Percentiles rank a stretch among this genome's conserved stretches.
These are phyloP conservation scores for Rhagophthalmus giganteus DNA, from an alignment of 2,888 invertebrate genomes.

Conservation along the genomic window DNA sequence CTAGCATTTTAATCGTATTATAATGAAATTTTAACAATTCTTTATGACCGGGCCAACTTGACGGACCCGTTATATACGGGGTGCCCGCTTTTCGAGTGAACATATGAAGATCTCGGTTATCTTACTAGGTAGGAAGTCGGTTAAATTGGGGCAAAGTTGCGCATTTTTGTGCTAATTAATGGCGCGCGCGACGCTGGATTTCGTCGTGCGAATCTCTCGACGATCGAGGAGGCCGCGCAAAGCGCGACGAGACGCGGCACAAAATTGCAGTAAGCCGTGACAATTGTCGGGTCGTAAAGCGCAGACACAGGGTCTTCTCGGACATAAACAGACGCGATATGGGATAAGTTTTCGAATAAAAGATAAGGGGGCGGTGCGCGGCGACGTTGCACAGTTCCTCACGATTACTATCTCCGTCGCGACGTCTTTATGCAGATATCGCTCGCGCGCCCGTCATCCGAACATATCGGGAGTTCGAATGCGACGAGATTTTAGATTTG, in stretches of 20 bases:
- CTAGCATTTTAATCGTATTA: too few relatives aligned
- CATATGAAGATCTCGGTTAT: slow-evolving; percentile 1
- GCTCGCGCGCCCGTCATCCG: slow-evolving; percentile 1
- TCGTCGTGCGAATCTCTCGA: too few relatives aligned
- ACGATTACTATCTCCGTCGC: slow-evolving; percentile 13
- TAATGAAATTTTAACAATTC: too few relatives aligned
- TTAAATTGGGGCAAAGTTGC: slow-evolving; percentile 7
- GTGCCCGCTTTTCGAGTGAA: too few relatives aligned
- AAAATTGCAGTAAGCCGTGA: slow-evolving; percentile 28
- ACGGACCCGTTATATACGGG: too few relatives aligned
- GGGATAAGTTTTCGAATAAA: slow-evolving; percentile 48
- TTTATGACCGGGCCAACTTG: too few relatives aligned
- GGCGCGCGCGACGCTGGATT: too few relatives aligned
- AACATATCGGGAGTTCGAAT: slow-evolving; percentile 7
- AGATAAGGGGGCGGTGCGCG: slow-evolving; percentile 44
- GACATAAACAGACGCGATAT: slow-evolving; percentile 45
- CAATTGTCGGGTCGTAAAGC: slow-evolving; percentile 46
- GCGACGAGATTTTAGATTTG: slow-evolving; percentile 18
- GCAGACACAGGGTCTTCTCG: slow-evolving; percentile 41
- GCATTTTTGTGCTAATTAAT: slow-evolving; percentile 1
- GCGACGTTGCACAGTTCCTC: slow-evolving; percentile 1
- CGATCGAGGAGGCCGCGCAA: too few relatives aligned
- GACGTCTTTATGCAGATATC: slow-evolving; percentile 19
- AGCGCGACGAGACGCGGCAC: slow-evolving; percentile 13
- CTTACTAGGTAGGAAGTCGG: neutral